Evolutionary conservation across 2,113 vertebrate species (phyloP).

Genomic region (Origma solitaria): DNA sequence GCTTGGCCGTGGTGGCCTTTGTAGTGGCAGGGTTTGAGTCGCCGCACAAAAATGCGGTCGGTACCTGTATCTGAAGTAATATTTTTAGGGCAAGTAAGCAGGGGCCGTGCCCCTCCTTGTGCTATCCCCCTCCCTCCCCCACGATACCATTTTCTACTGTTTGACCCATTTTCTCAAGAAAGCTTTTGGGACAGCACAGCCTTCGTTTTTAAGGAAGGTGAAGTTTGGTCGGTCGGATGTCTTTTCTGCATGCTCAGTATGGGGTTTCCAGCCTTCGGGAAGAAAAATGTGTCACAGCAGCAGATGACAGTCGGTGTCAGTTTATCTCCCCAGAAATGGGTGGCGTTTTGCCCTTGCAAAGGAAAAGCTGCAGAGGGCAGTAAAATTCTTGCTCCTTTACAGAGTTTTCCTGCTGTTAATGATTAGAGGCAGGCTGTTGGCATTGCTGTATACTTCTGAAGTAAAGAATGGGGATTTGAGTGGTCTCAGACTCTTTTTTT

Average conservation of each 20-base stretch:
- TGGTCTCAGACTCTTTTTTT: neutral
- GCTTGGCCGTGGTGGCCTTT: neutral
- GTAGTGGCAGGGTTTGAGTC: neutral
- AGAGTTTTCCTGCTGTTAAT: neutral
- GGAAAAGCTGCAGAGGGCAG: slow-evolving; percentile 65
- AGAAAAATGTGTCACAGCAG: neutral
- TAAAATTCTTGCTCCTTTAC: slow-evolving; percentile 54
- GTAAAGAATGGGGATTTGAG: neutral
- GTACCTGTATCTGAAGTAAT: neutral
- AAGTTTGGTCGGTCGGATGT: neutral
- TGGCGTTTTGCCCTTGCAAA: slow-evolving; percentile 13
- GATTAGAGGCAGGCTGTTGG: neutral
- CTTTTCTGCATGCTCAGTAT: neutral
- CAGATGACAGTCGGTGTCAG: neutral
- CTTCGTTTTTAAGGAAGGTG: neutral
- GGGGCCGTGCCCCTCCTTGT: neutral
- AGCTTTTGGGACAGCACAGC: neutral
- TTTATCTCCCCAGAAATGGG: neutral
- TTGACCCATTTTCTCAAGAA: slow-evolving; percentile 18
- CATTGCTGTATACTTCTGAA: neutral
- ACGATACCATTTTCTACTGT: neutral
- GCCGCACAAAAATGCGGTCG: neutral
- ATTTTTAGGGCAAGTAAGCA: neutral
- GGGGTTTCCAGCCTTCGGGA: neutral
- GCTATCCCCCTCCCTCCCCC: too few relatives aligned